Base-by-base conservation (phyloP, 2,113 vertebrate species). In the Tetrax tetrax region DNA sequence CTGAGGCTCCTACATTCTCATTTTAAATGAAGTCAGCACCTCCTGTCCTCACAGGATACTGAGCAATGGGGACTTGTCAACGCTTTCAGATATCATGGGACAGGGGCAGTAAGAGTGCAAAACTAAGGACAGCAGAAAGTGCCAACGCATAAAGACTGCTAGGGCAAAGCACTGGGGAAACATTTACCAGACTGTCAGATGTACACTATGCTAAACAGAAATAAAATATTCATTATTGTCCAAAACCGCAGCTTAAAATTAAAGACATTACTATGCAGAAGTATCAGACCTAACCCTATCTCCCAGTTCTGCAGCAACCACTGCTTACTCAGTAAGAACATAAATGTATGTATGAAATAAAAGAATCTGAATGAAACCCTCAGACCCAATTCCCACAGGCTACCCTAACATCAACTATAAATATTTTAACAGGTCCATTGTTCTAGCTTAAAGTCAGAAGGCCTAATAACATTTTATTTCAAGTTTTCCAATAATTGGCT, bases 361-460 rank as follows among this genome's bases (percentile, higher is more conserved):
- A 72, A 78, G 19, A 35, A 51, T 10, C 48, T 27, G 48, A 91
- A 66, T 23, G 3, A 78, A 88, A 78, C 20, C n/a, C 51, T 60
- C 68, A 91, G 70, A 56, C 14, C 9, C n/a, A 78, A 22, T 43
- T 87, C 56, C 72, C 83, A 84, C 41, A 75, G 68, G 37, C n/a
- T 74, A 50, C 41, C 19, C 85, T 37, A 54, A 76, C 31, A n/a
- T 80, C 16, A 75, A 10, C 60, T 37, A 29, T 56, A 85, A 80
- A 41, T 80, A 87, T 83, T 95, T 93, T 87, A 91, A 94, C 35
- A 68, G 29, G 43, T 59, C 77, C 14, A 47, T 83, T 88, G 64
- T 77, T 95, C 54, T 76, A 93, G 38, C 59, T 77, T 74, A 10
- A 68, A 93, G 60, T 83, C 71, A 93, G 38, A 86, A 93, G 51